These are phyloP conservation scores for Nerophis lumbriciformis DNA, from an alignment of 2,113 vertebrate genomes.

Conservation along the genomic window DNA sequence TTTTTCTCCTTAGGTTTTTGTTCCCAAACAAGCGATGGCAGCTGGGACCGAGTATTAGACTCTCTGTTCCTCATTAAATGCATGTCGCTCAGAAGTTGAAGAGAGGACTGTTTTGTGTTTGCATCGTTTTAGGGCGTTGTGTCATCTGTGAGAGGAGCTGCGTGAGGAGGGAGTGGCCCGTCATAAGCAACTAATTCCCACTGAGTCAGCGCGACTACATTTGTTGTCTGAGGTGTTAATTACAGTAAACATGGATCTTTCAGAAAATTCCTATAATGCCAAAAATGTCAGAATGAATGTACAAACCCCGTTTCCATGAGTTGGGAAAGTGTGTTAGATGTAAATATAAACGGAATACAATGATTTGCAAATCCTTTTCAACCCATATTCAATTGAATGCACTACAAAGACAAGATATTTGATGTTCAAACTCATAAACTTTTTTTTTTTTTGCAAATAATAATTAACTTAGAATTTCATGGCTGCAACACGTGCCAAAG, in stretches of 20 bases:
- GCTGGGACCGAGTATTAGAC: slow-evolving; percentile 40
- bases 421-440: too few species aligned
- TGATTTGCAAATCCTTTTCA: too few species aligned
- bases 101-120: slow-evolving; percentile 51
- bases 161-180: slow-evolving; percentile 32
- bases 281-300: not conserved
- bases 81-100: slow-evolving; percentile 36
- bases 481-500: too few species aligned
- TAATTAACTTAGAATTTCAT: too few species aligned
- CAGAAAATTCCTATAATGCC: not conserved
- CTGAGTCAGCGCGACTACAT: slow-evolving; percentile 38
- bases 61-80: slow-evolving; percentile 54
- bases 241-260: not conserved
- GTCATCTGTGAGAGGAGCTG: slow-evolving; percentile 41
- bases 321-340: too few species aligned
- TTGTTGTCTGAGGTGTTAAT: slow-evolving; percentile 4
- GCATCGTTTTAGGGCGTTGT: slow-evolving; percentile 31
- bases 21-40: slow-evolving; percentile 49
- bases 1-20: slow-evolving; percentile 13
- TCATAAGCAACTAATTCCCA: slow-evolving; percentile 24
- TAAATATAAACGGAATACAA: too few species aligned
- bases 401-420: too few species aligned
- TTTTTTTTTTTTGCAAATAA: too few species aligned
- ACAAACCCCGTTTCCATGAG: not conserved
- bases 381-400: too few species aligned